phyloP scores from a whole-genome alignment of 2,113 vertebrate species.

The Protomyctophum bolini region DNA sequence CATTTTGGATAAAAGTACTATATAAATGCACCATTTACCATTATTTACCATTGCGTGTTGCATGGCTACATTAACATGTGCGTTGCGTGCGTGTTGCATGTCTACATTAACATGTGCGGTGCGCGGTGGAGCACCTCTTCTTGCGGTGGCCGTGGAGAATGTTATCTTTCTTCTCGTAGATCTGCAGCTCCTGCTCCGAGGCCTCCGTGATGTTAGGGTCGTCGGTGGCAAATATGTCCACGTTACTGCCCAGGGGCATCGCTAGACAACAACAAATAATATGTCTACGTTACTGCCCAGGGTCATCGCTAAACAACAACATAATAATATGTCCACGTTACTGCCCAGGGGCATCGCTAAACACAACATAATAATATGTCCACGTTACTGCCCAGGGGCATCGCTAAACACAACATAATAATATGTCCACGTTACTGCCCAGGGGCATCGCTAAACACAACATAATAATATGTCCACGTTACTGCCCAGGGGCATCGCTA shows the following conservation, averaged over 20 bases:
- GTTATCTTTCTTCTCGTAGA: slow-evolving; percentile 68
- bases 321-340: not conserved
- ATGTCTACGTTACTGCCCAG: not conserved
- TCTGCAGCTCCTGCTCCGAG: slow-evolving; percentile 57
- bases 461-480: too few species aligned
- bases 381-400: too few species aligned
- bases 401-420: too few species aligned
- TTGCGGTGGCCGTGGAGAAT: slow-evolving; percentile 60
- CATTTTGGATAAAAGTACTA: too few species aligned
- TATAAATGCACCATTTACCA: too few species aligned
- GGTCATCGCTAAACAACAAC: too few species aligned
- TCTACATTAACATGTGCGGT: not conserved
- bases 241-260: slow-evolving; percentile 64
- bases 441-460: too few species aligned
- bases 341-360: not conserved
- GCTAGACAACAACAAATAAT: slow-evolving; percentile 34
- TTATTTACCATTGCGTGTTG: too few species aligned
- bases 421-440: too few species aligned
- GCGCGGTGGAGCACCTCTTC: slow-evolving; percentile 44
- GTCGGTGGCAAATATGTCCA: slow-evolving; percentile 66
- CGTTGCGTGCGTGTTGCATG: too few species aligned
- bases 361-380: not conserved
- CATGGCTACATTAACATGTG: not conserved
- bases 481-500: too few species aligned
- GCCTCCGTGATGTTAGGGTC: slow-evolving; percentile 64